Evolutionary conservation across 2,797 vertebrate species (phyloP).

Genomic region (Meda fulgida): DNA sequence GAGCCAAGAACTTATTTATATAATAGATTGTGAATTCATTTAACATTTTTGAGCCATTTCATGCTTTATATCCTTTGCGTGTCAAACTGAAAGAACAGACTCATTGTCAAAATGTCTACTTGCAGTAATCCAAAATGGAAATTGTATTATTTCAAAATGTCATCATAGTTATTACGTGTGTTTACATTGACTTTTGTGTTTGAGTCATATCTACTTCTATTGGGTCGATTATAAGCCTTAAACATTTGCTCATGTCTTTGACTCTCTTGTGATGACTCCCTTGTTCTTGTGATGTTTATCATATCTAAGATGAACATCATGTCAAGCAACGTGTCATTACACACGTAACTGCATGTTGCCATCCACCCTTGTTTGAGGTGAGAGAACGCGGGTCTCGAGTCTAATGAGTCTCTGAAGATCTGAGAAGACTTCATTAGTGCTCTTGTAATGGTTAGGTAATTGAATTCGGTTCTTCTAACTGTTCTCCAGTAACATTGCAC

Average conservation of each 20-base stretch:
- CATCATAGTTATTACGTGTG: background rate
- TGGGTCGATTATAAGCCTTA: background rate
- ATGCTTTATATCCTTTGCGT: background rate
- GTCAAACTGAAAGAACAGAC: background rate
- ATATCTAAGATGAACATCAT: background rate
- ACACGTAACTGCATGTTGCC: background rate
- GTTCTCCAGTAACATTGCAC: background rate
- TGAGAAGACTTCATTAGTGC: conserved; percentile 21
- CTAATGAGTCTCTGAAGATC: conserved; percentile 24
- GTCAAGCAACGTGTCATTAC: background rate
- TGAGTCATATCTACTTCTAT: background rate
- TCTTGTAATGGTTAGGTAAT: conserved; percentile 34
- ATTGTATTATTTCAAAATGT: background rate
- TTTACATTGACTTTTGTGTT: background rate
- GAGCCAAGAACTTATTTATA: background rate
- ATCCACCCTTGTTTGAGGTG: background rate
- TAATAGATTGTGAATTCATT: background rate
- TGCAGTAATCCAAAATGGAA: background rate
- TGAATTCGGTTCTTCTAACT: conserved; percentile 7
- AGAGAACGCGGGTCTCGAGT: background rate
- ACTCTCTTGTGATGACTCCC: too few relatives aligned
- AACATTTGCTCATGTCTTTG: background rate
- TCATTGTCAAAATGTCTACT: background rate
- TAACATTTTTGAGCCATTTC: background rate
- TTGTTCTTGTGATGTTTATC: background rate